These are phyloP conservation scores for Parazoanthus atlanticus DNA, from an alignment of 92 coral and sea anemone genomes.

Conservation along the genomic window DNA sequence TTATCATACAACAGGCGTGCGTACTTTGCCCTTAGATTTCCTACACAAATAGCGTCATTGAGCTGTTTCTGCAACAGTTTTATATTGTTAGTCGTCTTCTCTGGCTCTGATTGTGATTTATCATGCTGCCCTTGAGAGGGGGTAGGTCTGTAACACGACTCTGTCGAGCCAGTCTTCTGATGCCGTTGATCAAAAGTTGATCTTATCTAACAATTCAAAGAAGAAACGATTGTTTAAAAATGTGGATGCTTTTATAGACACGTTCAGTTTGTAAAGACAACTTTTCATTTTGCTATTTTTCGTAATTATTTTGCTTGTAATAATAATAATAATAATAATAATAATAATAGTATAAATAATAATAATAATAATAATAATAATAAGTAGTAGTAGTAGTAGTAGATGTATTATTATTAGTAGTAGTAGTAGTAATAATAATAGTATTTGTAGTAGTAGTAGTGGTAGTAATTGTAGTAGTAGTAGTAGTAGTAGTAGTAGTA, in stretches of 20 bases:
- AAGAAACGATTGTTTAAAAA: neutral
- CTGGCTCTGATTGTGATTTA: neutral
- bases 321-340: too few species aligned
- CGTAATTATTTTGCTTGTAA: too few species aligned
- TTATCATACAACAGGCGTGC: slow-evolving; percentile 4
- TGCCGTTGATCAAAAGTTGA: neutral
- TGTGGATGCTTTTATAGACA: neutral
- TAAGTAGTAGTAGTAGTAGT: too few species aligned
- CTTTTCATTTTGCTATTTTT: neutral
- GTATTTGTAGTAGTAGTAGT: too few species aligned
- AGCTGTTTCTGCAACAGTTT: slow-evolving; percentile 33
- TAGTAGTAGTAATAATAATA: too few species aligned
- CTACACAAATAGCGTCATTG: slow-evolving; percentile 27
- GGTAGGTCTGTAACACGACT: neutral
- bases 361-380: too few species aligned
- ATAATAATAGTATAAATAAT: too few species aligned
- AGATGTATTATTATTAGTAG: too few species aligned
- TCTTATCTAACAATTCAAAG: neutral
- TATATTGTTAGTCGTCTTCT: neutral
- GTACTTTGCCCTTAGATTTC: slow-evolving; percentile 12
- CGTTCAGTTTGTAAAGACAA: neutral
- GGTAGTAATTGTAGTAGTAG: too few species aligned
- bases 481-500: too few species aligned
- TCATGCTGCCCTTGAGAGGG: neutral
- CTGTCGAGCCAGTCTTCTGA: neutral